phyloP scores from a whole-genome alignment of 1,140 invertebrate genomes.

The Papilio polytes region DNA sequence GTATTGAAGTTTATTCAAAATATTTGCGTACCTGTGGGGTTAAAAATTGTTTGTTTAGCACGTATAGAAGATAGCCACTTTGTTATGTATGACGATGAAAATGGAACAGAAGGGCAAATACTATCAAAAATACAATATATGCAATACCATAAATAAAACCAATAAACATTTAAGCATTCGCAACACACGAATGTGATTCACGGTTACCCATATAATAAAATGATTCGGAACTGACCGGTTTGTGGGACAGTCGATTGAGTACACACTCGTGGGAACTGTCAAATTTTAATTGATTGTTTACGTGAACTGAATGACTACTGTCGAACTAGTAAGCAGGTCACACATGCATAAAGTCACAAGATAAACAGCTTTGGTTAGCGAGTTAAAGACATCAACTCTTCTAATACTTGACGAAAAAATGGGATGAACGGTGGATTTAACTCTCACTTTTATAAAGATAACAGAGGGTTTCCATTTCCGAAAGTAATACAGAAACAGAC shows the following conservation, averaged over 20 bases:
- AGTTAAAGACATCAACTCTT: background rate
- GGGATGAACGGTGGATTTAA: background rate
- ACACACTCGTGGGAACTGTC: conserved; percentile 29
- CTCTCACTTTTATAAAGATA: too few relatives aligned
- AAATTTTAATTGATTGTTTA: conserved; percentile 31
- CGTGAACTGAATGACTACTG: conserved; percentile 13
- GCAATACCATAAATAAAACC: conserved; percentile 5
- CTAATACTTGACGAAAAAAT: background rate
- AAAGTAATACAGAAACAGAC: background rate
- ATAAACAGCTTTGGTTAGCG: background rate
- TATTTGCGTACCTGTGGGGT: too few relatives aligned
- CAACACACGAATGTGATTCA: conserved; percentile 15
- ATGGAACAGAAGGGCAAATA: background rate
- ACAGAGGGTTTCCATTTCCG: too few relatives aligned
- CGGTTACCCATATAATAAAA: background rate
- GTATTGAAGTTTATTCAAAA: too few relatives aligned
- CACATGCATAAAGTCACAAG: background rate
- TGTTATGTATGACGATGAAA: too few relatives aligned
- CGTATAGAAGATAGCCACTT: too few relatives aligned
- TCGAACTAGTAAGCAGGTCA: background rate
- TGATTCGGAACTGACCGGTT: conserved; percentile 17
- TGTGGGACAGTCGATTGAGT: conserved; percentile 29
- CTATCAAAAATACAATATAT: background rate
- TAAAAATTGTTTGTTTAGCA: too few relatives aligned
- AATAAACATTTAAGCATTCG: conserved; percentile 24